Evolutionary conservation across 2,113 vertebrate genomes (phyloP), one percentile per base, ranked within the genome.

Genomic region (Bos javanicus): DNA sequence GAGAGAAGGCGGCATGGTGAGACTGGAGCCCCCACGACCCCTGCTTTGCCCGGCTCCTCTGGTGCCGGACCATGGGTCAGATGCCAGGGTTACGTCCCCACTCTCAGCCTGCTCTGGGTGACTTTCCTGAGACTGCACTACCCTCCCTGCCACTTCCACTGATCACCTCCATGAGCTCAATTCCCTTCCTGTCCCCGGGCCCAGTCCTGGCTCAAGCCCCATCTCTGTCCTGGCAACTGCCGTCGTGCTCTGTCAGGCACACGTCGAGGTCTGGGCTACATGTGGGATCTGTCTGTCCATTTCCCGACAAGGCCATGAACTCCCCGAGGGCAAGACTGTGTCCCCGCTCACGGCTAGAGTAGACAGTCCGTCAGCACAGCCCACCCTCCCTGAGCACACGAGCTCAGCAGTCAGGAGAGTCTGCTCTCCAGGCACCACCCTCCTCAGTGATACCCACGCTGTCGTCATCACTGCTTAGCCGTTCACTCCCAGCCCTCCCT

Each of bases 21-120:
- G 21, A 28, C 21, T 23, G 52, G 59, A 19, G 28, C 12, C 39
- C 21, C 52, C 12, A 23, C 5, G 0, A 1, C 4, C 52, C 21
- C 15, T 33, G 3, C 14, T 4, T 1, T 33, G 6, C 17, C 0
- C 0, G 6, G 46, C 52, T 7, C 36, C 52, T 17, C 23, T 0
- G 1, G n/a, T 2, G 14, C 25, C 26, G 8, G 26, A 12, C 43
- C 33, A 74, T 3, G 1, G 2, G 11, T 1, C 13, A 7, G 50
- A 28, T 2, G 3, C 78, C 36, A 50, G 7, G 36, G 52, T 36
- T 5, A 14, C 4, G 0, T 16, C 21, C 23, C 36, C 26, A 12
- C 54, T 8, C 56, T 16, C 59, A 19, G 33, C 16, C 33, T 48
- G 14, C 84, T n/a, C 64, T 26, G 10, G 36, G 13, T 12, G 28